Base-by-base conservation (phyloP, 2,113 vertebrate genomes). In the Chaenocephalus aceratus region DNA sequence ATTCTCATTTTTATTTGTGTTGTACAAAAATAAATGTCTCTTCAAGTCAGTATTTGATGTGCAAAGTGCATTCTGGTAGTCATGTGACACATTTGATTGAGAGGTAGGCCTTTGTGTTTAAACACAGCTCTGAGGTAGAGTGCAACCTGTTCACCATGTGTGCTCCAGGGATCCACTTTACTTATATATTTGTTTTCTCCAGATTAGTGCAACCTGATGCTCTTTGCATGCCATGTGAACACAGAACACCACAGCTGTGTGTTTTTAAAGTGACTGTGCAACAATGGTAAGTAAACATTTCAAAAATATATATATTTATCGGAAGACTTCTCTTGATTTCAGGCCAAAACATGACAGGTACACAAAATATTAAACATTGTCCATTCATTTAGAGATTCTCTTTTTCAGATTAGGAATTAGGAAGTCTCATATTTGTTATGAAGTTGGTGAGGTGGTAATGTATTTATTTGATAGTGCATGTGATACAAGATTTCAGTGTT, bases 11-110 rank as follows among this genome's bases (percentile, higher is more conserved):
- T 82, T 54, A 49, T 81, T 80, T 87, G 86, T 79, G 84, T 91
- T 85, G 75, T 95, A 94, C 82, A 95, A 95, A 94, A 94, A 93
- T 91, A 91, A 63, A 87, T 86, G 75, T 88, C 23, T 89, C 75
- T 76, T 82, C 10, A 52, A 92, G 88, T 87, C 65, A 53, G 69
- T 78, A 70, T 77, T 75, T 73, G 15, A 69, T 87, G 93, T 95
- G 91, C 92, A 94, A 95, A 94, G 73, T 75, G 92, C 80, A 88
- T 65, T 82, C 52, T 46, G 16, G 72, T 85, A 84, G 73, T 77
- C 71, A 10, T 71, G 83, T 86, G 36, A 79, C 77, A 89, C 77
- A 46, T 78, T 80, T 18, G 76, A 67, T 82, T 87, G 77, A 69
- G 91, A 94, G 92, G 93, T 94, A 94, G 89, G 85, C 87, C 80